Conservation (phyloP, 2,888 invertebrate species). For the Meandrusa payeni region DNA sequence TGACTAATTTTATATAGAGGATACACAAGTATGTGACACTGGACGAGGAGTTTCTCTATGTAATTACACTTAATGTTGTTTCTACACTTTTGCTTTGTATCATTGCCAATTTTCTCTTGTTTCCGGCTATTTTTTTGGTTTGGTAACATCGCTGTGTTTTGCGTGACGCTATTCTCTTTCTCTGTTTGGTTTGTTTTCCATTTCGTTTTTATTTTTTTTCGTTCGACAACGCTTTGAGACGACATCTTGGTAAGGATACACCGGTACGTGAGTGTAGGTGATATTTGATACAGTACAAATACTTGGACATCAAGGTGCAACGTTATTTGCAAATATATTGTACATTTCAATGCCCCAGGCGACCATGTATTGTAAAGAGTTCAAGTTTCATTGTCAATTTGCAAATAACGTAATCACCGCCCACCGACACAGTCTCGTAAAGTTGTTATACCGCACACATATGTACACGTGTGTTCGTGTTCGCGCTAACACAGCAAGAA, state of each 20-base stretch:
- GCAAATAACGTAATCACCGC: conserved; percentile 10
- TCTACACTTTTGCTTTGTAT: conserved; percentile 58
- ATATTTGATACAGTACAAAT: not conserved
- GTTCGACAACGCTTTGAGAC: conserved; percentile 2
- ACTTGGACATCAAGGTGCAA: not conserved
- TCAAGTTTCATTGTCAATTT: conserved; percentile 3
- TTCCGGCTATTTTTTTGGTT: conserved; percentile 31
- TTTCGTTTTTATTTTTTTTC: conserved; percentile 32
- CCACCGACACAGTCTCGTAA: conserved; percentile 19
- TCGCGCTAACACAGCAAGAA: conserved; percentile 81
- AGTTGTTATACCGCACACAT: conserved; percentile 49
- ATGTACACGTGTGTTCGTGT: conserved; percentile 69
- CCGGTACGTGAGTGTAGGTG: conserved; percentile 7
- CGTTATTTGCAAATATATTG: too few species aligned
- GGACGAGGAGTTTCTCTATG: conserved; percentile 17
- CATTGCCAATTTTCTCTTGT: conserved; percentile 47
- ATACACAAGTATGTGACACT: conserved; percentile 69
- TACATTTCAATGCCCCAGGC: conserved; percentile 3
- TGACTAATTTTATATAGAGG: conserved; percentile 45
- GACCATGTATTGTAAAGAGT: not conserved
- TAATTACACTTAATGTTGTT: conserved; percentile 36
- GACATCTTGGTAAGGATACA: not conserved
- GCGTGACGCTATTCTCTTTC: conserved; percentile 33
- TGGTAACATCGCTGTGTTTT: conserved; percentile 27
- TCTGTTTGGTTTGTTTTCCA: conserved; percentile 38